These are phyloP conservation scores for Teleogryllus occipitalis DNA, from an alignment of 1,140 invertebrate genomes.

Conservation along the genomic window DNA sequence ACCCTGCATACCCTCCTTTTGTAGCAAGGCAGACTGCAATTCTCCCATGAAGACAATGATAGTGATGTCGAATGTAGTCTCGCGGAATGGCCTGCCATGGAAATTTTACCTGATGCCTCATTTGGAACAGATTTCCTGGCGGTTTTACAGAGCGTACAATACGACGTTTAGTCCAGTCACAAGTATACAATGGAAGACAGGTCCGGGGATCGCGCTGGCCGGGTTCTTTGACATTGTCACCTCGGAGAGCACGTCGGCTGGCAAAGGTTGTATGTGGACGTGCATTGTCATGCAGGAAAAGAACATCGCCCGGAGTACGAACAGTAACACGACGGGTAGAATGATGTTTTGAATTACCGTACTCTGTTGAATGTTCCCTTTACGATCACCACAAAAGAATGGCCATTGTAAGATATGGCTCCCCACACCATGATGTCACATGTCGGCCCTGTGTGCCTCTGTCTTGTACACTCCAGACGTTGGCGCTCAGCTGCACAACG, in stretches of 20 bases:
- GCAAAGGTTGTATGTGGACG: background rate
- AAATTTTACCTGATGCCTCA: background rate
- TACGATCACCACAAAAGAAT: background rate
- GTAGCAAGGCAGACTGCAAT: background rate
- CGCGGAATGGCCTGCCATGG: too few relatives aligned
- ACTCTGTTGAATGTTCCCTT: background rate
- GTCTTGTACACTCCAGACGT: background rate
- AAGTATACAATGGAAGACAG: background rate
- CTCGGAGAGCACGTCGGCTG: background rate
- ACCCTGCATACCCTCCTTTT: too few relatives aligned
- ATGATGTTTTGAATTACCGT: background rate
- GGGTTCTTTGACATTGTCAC: background rate
- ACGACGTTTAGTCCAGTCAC: background rate
- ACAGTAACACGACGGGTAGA: background rate
- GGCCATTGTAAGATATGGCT: background rate
- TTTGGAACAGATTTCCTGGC: background rate
- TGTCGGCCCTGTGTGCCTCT: background rate
- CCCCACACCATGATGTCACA: background rate
- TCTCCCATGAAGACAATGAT: too few relatives aligned
- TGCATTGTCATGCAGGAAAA: background rate
- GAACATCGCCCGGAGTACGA: background rate
- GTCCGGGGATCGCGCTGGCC: slow-evolving; percentile 16
- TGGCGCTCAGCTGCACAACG: background rate
- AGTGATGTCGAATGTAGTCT: background rate
- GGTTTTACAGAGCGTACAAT: background rate